Percentiles rank a stretch among this genome's conserved stretches.
Conservation (phyloP, 2,113 vertebrate species). For the Andinoacara biseriatus region DNA sequence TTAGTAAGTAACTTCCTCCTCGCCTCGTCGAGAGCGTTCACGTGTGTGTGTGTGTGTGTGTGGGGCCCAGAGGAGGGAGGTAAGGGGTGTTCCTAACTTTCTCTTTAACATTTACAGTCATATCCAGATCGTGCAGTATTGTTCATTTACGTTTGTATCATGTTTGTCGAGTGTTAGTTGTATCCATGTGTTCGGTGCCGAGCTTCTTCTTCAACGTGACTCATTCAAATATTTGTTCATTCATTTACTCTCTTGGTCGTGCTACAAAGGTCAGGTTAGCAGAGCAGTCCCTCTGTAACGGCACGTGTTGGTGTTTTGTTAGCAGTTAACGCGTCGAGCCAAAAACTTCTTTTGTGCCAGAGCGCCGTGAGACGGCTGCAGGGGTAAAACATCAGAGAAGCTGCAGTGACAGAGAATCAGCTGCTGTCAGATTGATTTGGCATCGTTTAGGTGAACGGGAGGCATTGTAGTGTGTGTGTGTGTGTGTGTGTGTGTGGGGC, state of each 20-base stretch:
- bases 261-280: not conserved
- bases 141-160: not conserved
- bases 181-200: not conserved
- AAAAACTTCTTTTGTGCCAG: not conserved
- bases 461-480: conserved; percentile 4
- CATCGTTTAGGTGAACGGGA: not conserved
- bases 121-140: not conserved
- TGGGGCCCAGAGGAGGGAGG: conserved; percentile 36
- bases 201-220: not conserved
- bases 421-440: conserved; percentile 41
- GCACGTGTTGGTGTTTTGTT: not conserved
- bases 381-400: conserved; percentile 1
- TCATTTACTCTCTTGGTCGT: not conserved
- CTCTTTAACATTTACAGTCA: not conserved
- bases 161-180: not conserved
- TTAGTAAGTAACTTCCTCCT: conserved; percentile 8
- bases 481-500: conserved; percentile 20
- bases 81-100: conserved; percentile 37
- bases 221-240: conserved; percentile 6
- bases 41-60: not conserved
- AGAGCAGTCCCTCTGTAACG: not conserved
- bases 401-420: conserved; percentile 43
- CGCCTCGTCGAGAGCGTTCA: not conserved
- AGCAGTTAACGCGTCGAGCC: conserved; percentile 7
- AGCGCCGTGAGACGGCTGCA: conserved; percentile 20